Base-by-base conservation (phyloP, 1,140 invertebrate species). In the Penaeus vannamei region DNA sequence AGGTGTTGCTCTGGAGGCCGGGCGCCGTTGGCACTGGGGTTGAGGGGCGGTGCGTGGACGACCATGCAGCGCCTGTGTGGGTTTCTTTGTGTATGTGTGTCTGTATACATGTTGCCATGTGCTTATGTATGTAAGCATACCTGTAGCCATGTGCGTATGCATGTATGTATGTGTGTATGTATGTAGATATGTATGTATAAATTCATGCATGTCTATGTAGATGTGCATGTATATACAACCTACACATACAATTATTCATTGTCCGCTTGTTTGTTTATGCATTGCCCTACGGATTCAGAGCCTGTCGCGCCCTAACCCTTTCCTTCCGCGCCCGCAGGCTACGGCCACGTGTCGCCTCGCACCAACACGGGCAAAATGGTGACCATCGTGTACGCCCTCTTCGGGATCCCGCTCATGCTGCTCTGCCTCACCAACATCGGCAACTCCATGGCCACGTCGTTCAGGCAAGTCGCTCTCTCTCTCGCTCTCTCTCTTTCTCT, bases 381-480 rank as follows among this genome's bases (percentile, higher is more conserved):
- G 2, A 98, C 97, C 1, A 98, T 98, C 91, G 93, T 97, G 20
- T 98, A 98, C 93, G 97, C 97, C 1, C 94, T 95, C 91, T 92
- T 95, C 66, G 97, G 97, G 1, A 97, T 98, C 59, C 97, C 97
- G 2, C 93, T 98, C 69, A 97, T 97, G 94, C 94, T 98, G 69
- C 95, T 98, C 72, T 98, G 97, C 93, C 93, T 98, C 72, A 97
- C 97, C 7, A 97, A 97, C 91, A 94, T 98, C 81, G 97, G 97
- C 1, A 95, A 95, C n/a, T 94, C 96, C 69, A 94, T 97, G 87
- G 97, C 97, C 26, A 94, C 95, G 53, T 94, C 95, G 2, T 95
- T 97, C 89, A 95, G 96, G 91, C 94, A 95, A 91, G 94, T 94
- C 12, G 97, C 97, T 93, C 94, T 32, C 26, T 42, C 79, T 22